Evolutionary conservation across 2,888 invertebrate genomes (phyloP), one percentile per base, ranked within the genome.

Genomic region (Erpobdella octoculata): DNA sequence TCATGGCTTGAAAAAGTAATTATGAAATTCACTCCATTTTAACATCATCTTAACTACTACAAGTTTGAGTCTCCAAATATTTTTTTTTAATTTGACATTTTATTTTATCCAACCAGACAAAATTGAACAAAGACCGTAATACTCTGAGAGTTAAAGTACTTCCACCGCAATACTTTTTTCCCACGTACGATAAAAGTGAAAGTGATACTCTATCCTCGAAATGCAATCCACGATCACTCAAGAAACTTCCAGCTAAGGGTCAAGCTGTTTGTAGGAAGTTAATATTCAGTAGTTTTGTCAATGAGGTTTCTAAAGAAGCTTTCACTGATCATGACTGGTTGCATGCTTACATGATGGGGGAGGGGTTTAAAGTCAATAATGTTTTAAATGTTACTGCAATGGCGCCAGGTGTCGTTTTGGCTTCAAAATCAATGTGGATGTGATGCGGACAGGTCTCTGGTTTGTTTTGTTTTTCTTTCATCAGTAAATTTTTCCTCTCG

Each of bases 321-420:
- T 75, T 70, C 66, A 73, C 76, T 5, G 73, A 77, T 48, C 77
- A 77, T 65, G 67, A 73, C 28, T 77, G 77, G 77, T 33, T 75
- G 9, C 76, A 76, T 71, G 71, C 74, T 15, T 68, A 75, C 33
- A 74, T 74, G 73, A 48, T 64, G 25, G 58, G 41, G 33, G 67
- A 64, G 3, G 46, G 46, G 18, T 76, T 75, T 74, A 76, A 76
- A 35, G 46, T 41, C 9, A 46, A n/a, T 15, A 67, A 75, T 35
- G 70, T 72, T 6, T 35, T 62, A 3, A 35, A 36, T 25, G 28
- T 74, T 6, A 33, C 35, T 25, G 35, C n/a, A 65, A 68, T 28
- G 79, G 76, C 67, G 80, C 88, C 81, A 93, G 92, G 75, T 89
- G 88, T 0, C 88, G 86, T 46, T 25, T 65, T 71, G n/a, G 65